These are phyloP conservation scores for Imbricaverruca yamaguchii DNA, from an alignment of 2,888 invertebrate species.

Conservation along the genomic window DNA sequence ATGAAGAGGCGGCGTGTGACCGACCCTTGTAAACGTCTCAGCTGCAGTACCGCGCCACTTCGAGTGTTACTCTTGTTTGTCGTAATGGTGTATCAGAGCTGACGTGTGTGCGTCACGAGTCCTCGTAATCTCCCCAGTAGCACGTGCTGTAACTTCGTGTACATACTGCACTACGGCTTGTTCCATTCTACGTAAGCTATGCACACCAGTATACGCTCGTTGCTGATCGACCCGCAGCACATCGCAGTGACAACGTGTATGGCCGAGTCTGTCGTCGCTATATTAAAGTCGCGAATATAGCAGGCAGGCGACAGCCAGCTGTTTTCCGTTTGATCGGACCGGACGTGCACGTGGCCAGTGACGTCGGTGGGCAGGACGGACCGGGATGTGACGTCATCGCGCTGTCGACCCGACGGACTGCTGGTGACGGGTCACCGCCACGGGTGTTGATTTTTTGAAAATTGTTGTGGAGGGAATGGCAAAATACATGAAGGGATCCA, in stretches of 20 bases:
- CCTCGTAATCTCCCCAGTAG: not conserved
- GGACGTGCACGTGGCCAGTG: no score
- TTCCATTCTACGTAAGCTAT: not conserved
- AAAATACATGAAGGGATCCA: no score
- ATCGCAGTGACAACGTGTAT: not conserved
- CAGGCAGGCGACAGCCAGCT: not conserved
- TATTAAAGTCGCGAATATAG: conserved; percentile 6
- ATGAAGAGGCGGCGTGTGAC: not conserved
- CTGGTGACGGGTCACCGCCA: no score
- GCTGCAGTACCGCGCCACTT: not conserved
- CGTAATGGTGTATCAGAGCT: not conserved
- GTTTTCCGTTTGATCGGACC: not conserved
- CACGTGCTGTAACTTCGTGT: not conserved
- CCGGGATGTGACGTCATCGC: no score
- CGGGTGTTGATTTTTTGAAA: no score
- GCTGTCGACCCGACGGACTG: no score
- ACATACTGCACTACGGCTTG: not conserved
- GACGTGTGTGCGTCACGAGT: not conserved
- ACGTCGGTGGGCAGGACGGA: no score
- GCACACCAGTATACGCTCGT: not conserved
- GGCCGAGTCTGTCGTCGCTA: not conserved
- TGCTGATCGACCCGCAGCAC: not conserved
- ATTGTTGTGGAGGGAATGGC: no score
- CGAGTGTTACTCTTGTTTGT: not conserved
- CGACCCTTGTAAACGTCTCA: not conserved